Percentiles rank a stretch among this genome's conserved stretches.
These are phyloP conservation scores for Amphiprion clarkii DNA, from an alignment of 2,797 vertebrate species.

Conservation along the genomic window DNA sequence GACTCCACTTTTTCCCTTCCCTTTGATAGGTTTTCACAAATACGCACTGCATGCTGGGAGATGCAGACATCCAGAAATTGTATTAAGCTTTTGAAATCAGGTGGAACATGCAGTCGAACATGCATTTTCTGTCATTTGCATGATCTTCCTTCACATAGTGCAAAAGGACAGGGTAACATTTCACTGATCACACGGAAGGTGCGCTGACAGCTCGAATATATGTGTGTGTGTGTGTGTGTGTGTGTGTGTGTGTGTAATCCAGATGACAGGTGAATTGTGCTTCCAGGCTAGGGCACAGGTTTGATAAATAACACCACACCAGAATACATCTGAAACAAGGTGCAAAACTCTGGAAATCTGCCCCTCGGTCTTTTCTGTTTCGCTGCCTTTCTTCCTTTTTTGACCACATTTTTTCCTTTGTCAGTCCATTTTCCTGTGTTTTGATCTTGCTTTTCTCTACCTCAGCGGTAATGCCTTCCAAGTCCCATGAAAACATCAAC, in stretches of 20 bases:
- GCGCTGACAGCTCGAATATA: conserved; percentile 10
- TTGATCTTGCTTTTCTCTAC: conserved; percentile 35
- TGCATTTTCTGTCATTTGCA: conserved; percentile 26
- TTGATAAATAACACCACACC: conserved; percentile 58
- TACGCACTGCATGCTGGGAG: no score
- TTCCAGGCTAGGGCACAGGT: conserved; percentile 25
- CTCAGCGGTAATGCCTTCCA: conserved; percentile 25
- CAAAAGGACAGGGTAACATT: conserved; percentile 27
- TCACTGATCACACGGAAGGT: conserved; percentile 39
- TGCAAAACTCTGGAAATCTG: conserved; percentile 45
- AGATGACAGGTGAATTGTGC: conserved; percentile 42
- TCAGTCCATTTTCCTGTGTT: conserved; percentile 44
- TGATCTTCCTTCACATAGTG: conserved; percentile 24
- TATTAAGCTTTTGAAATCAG: background rate
- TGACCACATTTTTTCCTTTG: conserved; percentile 25
- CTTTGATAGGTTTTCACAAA: conserved; percentile 4
- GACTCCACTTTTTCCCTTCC: background rate
- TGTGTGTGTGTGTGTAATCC: conserved; percentile 6
- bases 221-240: background rate
- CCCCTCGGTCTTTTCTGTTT: conserved; percentile 43
- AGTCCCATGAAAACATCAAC: conserved; percentile 48
- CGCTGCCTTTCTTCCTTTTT: conserved; percentile 20
- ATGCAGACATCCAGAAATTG: background rate
- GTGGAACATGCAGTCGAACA: conserved; percentile 9
- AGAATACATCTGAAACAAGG: conserved; percentile 54